Evolutionary conservation across 2,888 invertebrate species (phyloP), one percentile per base, ranked within the genome.

Genomic region (Drosophila falleni): DNA sequence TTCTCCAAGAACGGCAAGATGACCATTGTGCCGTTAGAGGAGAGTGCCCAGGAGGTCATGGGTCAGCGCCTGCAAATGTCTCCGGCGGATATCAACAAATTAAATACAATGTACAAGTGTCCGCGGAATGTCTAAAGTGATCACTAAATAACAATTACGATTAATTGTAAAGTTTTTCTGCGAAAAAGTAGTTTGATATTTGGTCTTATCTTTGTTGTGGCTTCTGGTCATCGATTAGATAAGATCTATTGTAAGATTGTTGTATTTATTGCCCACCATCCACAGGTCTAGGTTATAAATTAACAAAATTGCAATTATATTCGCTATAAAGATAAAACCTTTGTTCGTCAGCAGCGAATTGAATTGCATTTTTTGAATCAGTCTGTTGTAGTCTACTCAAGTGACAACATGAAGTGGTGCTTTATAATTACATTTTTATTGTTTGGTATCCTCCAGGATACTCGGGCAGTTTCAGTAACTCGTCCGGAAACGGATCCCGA

Each of bases 1-100:
- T 97, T 97, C 91, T 95, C 96, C 0, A 94, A 90, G 58, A 96
- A 97, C 89, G 94, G 94, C 0, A 90, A 94, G 83, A 94, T 95
- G 53, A 97, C 97, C 0, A 96, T 97, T 47, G 93, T 95, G 15
- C 93, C 96, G 0, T 35, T 80, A 10, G 71, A 78, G 11, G 80
- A 80, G 1, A 80, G 71, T 3, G 89, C 81, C 8, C 80, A 82
- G 10, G 55, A 67, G 0, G 9, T 66, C 0, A 86, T 86, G 50
- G 89, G 88, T 0, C 86, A 88, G 56, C 81, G 93, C 1, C 62
- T 77, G 2, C 54, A 79, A 3, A 63, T 92, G 65, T 92, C 90
- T 62, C 53, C 77, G 11, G 73, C 79, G 29, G 93, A 93, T 76
- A 90, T 91, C 9, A 74, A 79, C 6, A 90, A 90, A 41, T 44